Conservation (phyloP, 2,888 invertebrate species). For the Phyto melanocephala region DNA sequence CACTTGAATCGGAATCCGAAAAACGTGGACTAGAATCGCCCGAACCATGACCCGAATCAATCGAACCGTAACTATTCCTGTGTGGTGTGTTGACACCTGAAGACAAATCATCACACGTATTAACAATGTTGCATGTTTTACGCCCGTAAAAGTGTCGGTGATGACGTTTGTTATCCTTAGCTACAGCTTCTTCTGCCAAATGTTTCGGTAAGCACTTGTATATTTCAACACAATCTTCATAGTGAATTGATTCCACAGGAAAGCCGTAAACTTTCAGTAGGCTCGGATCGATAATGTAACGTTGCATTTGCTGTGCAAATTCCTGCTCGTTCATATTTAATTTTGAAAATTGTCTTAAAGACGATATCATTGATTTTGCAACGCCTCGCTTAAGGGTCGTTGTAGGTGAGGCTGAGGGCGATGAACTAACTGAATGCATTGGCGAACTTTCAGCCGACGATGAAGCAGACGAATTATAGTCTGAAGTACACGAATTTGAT, state of each 20-base stretch:
- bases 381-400: slow-evolving; percentile 62
- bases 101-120: slow-evolving; percentile 72
- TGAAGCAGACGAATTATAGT: slow-evolving; percentile 57
- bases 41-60: slow-evolving; percentile 80
- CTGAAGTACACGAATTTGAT: slow-evolving; percentile 52
- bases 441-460: slow-evolving; percentile 72
- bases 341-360: slow-evolving; percentile 78
- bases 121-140: slow-evolving; percentile 68
- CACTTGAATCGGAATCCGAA: slow-evolving; percentile 75
- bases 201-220: slow-evolving; percentile 82
- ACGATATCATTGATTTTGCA: slow-evolving; percentile 67
- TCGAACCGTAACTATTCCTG: slow-evolving; percentile 65
- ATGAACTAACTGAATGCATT: slow-evolving; percentile 67
- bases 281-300: slow-evolving; percentile 82
- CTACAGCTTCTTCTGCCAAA: slow-evolving; percentile 66
- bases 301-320: slow-evolving; percentile 81
- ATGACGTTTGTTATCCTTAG: slow-evolving; percentile 59
- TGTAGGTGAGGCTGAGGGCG: slow-evolving; percentile 72
- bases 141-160: slow-evolving; percentile 61
- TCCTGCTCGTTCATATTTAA: slow-evolving; percentile 80
- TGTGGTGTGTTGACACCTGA: slow-evolving; percentile 48
- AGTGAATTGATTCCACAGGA: slow-evolving; percentile 83
- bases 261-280: slow-evolving; percentile 85
- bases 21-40: slow-evolving; percentile 80
- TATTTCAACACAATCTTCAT: slow-evolving; percentile 83